Conservation (phyloP, 2,797 vertebrate genomes). For the Chelon auratus region DNA sequence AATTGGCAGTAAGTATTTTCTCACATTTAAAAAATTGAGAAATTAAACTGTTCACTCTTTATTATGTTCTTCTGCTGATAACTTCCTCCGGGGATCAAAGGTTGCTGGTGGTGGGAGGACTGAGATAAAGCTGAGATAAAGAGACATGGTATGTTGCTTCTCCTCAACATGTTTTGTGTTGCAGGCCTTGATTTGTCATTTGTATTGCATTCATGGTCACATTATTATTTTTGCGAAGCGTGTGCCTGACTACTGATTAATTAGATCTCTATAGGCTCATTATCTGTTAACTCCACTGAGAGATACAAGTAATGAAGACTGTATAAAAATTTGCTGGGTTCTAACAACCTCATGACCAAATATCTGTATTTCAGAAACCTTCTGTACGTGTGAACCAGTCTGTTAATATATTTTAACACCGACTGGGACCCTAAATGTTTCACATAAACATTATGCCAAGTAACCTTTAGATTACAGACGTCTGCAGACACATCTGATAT, state of each 20-base stretch:
- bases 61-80: background rate
- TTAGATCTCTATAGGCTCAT: slow-evolving; percentile 38
- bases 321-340: slow-evolving; percentile 31
- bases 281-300: slow-evolving; percentile 18
- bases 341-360: background rate
- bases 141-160: background rate
- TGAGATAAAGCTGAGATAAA: background rate
- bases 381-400: background rate
- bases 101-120: too few relatives aligned
- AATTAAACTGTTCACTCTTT: background rate
- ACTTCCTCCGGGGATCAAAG: background rate
- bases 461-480: slow-evolving; percentile 25
- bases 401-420: background rate
- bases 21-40: slow-evolving; percentile 7
- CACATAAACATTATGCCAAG: background rate
- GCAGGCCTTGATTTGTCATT: background rate
- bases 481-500: slow-evolving; percentile 34
- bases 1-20: background rate
- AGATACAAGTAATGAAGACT: slow-evolving; percentile 12
- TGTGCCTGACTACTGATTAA: slow-evolving; percentile 22
- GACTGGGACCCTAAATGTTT: slow-evolving; percentile 4
- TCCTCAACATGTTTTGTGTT: background rate
- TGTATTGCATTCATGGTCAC: background rate
- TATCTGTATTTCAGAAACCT: slow-evolving; percentile 1
- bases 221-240: slow-evolving; percentile 11